Evolutionary conservation across 2,888 invertebrate genomes (phyloP), one percentile per base, ranked within the genome.

Genomic region (Shargacucullia verbasci): DNA sequence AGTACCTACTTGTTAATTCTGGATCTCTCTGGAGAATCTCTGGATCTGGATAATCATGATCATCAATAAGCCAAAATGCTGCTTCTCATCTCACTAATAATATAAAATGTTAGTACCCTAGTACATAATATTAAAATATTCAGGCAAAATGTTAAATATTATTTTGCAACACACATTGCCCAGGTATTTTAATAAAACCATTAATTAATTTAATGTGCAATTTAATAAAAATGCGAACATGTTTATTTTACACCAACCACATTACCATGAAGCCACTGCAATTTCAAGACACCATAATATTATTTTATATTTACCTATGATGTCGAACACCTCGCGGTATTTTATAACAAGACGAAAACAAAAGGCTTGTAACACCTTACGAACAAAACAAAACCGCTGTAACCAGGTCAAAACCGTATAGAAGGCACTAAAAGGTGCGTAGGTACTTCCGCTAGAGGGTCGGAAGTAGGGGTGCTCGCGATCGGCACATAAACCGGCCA

Each of bases 361-460:
- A 73, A 68, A 62, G 60, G 12, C 44, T n/a, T 59, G 48, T 38
- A 47, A 39, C 46, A 59, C 53, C 66, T 59, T 48, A 59, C 60
- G 38, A 49, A 57, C 45, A 58, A 60, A 68, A 71, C 59, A 56
- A 27, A 54, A 65, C 54, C 43, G 29, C 45, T 50, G 61, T 69
- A 73, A 73, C 64, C 64, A 69, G 71, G 70, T 73, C 67, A 75
- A 41, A 59, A 60, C 57, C 58, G 68, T 70, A 46, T 59, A 49
- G 70, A 50, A 59, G 70, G 60, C 79, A 81, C 77, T 78, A 78
- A 84, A 85, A 87, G 87, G 85, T 86, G 87, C 83, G 81, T 83
- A 76, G 76, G 78, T 71, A 84, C 82, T 81, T 83, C 82, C 85
- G 84, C 77, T 82, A 70, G 76, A 60, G 68, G 73, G 72, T 73